Evolutionary conservation across 2,797 vertebrate species (phyloP).

Genomic region (Sebastes cheni): DNA sequence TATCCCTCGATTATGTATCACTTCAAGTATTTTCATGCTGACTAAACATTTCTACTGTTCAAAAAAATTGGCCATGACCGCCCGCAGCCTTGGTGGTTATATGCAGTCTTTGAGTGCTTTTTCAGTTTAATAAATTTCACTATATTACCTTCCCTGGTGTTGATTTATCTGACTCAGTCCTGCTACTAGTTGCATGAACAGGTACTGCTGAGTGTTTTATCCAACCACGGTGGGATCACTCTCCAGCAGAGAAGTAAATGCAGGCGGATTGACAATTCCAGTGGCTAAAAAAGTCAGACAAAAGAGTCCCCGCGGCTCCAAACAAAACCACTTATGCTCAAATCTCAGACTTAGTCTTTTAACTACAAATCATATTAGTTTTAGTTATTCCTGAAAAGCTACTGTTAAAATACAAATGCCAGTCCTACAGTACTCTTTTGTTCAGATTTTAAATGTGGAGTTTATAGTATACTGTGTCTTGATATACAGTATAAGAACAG

Average conservation of each 20-base stretch:
- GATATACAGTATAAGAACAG: background rate
- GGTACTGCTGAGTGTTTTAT: conserved; percentile 20
- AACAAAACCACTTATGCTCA: background rate
- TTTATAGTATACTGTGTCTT: background rate
- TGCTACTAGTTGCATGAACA: background rate
- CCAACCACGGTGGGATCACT: background rate
- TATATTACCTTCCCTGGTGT: background rate
- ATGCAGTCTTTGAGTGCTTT: background rate
- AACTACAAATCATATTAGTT: background rate
- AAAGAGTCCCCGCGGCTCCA: conserved; percentile 18
- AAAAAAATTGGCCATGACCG: background rate
- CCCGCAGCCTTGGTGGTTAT: background rate
- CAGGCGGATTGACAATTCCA: conserved; percentile 20
- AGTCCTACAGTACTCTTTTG: background rate
- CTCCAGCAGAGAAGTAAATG: conserved; percentile 30
- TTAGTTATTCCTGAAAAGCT: background rate
- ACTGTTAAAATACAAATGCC: background rate
- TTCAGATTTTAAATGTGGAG: background rate
- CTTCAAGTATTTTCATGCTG: background rate
- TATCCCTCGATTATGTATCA: background rate
- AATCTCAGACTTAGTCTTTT: background rate
- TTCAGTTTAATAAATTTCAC: background rate
- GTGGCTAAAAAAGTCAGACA: conserved; percentile 7
- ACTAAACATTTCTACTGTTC: background rate
- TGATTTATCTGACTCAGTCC: conserved; percentile 17